phyloP scores from a whole-genome alignment of 2,888 invertebrate species.

The Volucella inflata region DNA sequence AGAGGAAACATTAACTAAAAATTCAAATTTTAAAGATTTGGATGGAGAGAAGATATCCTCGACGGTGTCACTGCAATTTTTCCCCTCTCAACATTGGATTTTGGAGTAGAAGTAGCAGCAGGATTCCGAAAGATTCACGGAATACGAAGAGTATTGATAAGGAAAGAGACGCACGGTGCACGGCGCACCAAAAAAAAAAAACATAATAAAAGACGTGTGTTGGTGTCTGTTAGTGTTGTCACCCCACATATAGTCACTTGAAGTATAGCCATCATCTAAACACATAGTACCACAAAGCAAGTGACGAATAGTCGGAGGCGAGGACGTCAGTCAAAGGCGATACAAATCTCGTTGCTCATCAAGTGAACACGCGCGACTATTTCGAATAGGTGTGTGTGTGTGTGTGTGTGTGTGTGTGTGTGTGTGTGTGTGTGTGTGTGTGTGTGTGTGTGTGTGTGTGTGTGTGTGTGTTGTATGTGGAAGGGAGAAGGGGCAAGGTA shows the following conservation, averaged over 20 bases:
- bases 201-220: constrained; percentile 3
- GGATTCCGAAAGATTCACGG: no score
- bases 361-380: constrained; percentile 3
- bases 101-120: no score
- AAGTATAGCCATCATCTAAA: constrained; percentile 6
- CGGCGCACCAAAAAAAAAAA: not conserved
- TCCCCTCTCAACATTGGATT: no score
- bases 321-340: not conserved
- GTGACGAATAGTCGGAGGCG: constrained; percentile 30
- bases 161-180: not conserved
- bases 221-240: no score
- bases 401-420: constrained; percentile 1
- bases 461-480: not conserved
- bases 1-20: not conserved
- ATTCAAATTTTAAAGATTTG: not conserved
- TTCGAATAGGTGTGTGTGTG: not conserved
- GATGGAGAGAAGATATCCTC: not conserved
- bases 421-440: not conserved
- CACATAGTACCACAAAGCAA: constrained; percentile 19
- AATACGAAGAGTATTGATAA: not conserved
- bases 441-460: not conserved
- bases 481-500: not conserved
- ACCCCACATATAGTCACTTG: not conserved
- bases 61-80: no score
- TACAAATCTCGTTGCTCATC: not conserved